Evolutionary conservation across 2,113 vertebrate species (phyloP), one percentile per base, ranked within the genome.

Genomic region (Elgaria multicarinata): DNA sequence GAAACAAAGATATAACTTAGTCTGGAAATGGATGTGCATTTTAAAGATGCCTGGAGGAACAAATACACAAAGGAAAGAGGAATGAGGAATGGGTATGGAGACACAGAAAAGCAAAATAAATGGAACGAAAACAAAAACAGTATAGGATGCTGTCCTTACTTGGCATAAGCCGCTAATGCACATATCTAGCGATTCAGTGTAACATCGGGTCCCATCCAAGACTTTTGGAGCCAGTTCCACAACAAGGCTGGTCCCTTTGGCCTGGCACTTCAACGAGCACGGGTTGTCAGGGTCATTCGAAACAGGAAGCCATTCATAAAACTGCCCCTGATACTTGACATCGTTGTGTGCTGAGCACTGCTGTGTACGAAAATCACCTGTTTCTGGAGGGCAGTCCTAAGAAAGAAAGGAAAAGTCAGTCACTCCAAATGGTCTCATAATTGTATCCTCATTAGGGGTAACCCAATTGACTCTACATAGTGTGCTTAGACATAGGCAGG

Each of bases 261-360:
- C 98, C 89, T 98, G 98, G 92, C 99, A 99, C 92, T 99, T 99
- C 79, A 99, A 97, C 0, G 98, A 97, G 53, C 99, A 99, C 0
- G 99, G 99, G 91, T 99, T 99, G 90, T 99, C 98, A 0, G 98
- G 98, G 94, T 99, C 99, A 0, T 99, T 99, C 90, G 98, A 97
- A 75, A 99, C 81, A 0, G 99, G 98, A 87, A 99, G 97, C 99
- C 99, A 99, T 87, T 99, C 99, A 0, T 99, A 98, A 93, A 98
- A 97, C 92, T 98, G 98, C 26, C 98, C 98, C 72, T 99, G 98
- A 94, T 98, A 97, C 89, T 97, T 98, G 90, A 99, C 98, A 0
- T 99, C 99, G 0, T 98, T 98, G 67, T 99, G 98, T 92, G 99
- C 99, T 1, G 98, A 99, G 92, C 99, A 99, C 88, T 99, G 99